Base-by-base conservation (phyloP, 2,888 invertebrate species). In the Horisme vitalbata region DNA sequence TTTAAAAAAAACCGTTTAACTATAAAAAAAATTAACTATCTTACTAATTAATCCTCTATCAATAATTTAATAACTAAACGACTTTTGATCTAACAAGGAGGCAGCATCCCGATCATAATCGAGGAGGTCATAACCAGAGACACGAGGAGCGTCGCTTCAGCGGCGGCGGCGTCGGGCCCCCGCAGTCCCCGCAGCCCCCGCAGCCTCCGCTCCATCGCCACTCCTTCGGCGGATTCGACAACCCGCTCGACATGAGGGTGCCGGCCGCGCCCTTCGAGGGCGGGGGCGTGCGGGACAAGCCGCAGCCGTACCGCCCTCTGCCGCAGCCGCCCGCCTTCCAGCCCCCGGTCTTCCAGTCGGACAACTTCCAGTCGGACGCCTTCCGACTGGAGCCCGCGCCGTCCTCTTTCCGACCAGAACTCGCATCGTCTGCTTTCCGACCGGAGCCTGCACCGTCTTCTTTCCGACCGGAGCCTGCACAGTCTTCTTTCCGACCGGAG, bases 231-330 rank as follows among this genome's bases (percentile, higher is more conserved):
- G 81, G 75, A 6, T 75, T 77, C 52, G 82, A 83, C 27, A 71
- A 79, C 54, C 79, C 86, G 4, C 68, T 83, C 2, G 84, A 83
- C 59, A 83, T 83, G 83, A 68, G 85, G 31, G 63, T 78, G 68
- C 54, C 68, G 10, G 10, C 64, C 65, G 52, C 43, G 58, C 57
- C 47, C 65, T 0, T n/a, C n/a, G n/a, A n/a, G n/a, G n/a, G n/a
- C 45, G 14, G 45, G 20, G 13, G 14, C 24, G 2, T 21, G 23
- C 36, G 37, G 21, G 36, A 58, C 13, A 45, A 41, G 31, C 66
- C 58, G 47, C 53, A 31, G 12, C 13, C 67, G 3, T 67, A 57
- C 57, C 58, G 57, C 1, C 79, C 83, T n/a, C 65, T 80, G 14
- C 75, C 79, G 0, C 75, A 75, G 55, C 89, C 84, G 18, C 87